Evolutionary conservation across 2,113 vertebrate genomes (phyloP).

Genomic region (Cyanistes caeruleus): DNA sequence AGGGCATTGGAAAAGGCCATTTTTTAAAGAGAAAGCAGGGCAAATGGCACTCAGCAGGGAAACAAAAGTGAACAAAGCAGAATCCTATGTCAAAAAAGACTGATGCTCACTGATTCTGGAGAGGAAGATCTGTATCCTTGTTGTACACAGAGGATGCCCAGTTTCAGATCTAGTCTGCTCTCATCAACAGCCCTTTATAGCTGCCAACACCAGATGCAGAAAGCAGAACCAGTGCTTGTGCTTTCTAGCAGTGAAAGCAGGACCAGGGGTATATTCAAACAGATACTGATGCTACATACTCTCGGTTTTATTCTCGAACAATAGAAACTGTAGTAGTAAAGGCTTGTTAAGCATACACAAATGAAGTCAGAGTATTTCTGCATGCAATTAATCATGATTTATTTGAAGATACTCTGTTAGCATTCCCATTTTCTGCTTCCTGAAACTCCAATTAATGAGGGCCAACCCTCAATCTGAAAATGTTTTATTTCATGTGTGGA

Average conservation of each 20-base stretch:
- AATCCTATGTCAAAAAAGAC: not conserved
- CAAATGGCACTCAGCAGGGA: not conserved
- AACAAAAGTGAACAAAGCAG: not conserved
- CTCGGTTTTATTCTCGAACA: slow-evolving; percentile 65
- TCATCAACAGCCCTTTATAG: not conserved
- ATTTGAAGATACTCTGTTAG: slow-evolving; percentile 67
- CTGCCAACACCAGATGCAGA: not conserved
- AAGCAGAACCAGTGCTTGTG: not conserved
- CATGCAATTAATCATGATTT: slow-evolving; percentile 70
- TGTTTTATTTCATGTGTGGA: not conserved
- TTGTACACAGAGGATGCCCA: not conserved
- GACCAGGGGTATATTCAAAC: slow-evolving; percentile 49
- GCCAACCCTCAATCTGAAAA: slow-evolving; percentile 53
- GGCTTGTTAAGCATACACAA: slow-evolving; percentile 61
- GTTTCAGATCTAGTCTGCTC: not conserved
- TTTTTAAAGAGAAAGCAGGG: not conserved
- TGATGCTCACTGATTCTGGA: not conserved
- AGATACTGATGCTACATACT: slow-evolving; percentile 45
- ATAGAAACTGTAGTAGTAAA: slow-evolving; percentile 49
- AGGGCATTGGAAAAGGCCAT: not conserved
- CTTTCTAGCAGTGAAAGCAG: slow-evolving; percentile 5
- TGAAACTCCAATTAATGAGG: slow-evolving; percentile 66
- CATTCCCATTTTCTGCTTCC: slow-evolving; percentile 62
- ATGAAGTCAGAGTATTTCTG: slow-evolving; percentile 65
- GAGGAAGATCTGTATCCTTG: not conserved